phyloP scores from a whole-genome alignment of 1,140 invertebrate species.

The Nasonia vitripennis region DNA sequence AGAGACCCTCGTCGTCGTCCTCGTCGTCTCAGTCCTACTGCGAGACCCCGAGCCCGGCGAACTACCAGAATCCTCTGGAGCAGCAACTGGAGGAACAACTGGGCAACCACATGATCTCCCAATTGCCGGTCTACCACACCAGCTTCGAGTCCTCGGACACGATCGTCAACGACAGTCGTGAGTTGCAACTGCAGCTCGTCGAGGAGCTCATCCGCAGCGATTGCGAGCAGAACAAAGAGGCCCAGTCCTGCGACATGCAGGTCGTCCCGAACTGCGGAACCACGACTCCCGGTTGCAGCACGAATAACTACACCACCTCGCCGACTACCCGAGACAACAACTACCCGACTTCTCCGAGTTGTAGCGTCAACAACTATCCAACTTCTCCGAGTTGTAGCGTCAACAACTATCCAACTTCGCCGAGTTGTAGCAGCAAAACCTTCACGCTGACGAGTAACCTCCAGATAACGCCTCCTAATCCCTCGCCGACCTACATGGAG shows the following conservation, averaged over 20 bases:
- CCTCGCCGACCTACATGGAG: background rate
- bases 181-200: conserved; percentile 55
- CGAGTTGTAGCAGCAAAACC: background rate
- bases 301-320: background rate
- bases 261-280: conserved; percentile 29
- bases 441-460: background rate
- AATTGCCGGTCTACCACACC: conserved; percentile 52
- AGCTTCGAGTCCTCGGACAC: conserved; percentile 56
- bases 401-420: background rate
- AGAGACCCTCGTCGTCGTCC: conserved; percentile 57
- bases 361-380: no score
- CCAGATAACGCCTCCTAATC: background rate
- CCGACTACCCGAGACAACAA: background rate
- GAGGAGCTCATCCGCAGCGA: conserved; percentile 58
- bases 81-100: conserved; percentile 56
- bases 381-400: background rate
- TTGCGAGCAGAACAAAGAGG: background rate
- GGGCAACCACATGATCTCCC: conserved; percentile 49
- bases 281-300: background rate
- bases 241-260: conserved; percentile 49
- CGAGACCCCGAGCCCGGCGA: conserved; percentile 60
- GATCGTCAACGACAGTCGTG: conserved; percentile 57
- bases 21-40: conserved; percentile 63
- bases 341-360: background rate
- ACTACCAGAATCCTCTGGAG: conserved; percentile 53